These are phyloP conservation scores for Drosophila aff. DNA, from an alignment of 1,140 invertebrate species.

Conservation along the genomic window DNA sequence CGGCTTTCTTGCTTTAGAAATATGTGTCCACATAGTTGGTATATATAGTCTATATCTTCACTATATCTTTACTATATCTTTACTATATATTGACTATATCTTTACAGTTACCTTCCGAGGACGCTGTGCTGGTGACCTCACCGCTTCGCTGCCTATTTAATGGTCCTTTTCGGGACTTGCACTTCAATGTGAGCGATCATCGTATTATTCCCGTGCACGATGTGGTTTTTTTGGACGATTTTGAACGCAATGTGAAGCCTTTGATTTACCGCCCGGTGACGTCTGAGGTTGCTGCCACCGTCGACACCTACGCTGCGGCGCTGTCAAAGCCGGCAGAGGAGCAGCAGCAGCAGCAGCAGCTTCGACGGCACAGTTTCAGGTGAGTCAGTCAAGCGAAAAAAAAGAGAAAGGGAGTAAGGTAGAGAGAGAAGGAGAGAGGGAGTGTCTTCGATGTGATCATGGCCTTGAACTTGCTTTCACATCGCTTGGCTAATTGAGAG, in stretches of 20 bases:
- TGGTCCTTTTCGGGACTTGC: conserved; percentile 75
- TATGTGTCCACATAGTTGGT: background rate
- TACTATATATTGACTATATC: background rate
- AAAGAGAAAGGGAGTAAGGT: background rate
- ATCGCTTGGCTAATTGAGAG: conserved; percentile 11
- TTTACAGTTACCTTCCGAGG: conserved; percentile 68
- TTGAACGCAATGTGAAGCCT: conserved; percentile 71
- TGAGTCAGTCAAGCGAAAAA: conserved; percentile 45
- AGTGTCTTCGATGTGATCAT: conserved; percentile 15
- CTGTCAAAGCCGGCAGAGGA: conserved; percentile 15
- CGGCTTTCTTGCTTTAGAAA: background rate
- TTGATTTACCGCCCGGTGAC: conserved; percentile 76
- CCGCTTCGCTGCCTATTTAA: conserved; percentile 75
- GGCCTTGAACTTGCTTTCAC: conserved; percentile 65
- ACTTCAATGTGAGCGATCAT: conserved; percentile 70
- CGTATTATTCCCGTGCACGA: conserved; percentile 76
- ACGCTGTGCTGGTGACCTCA: conserved; percentile 52
- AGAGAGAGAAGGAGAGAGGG: background rate
- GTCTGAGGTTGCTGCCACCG: conserved; percentile 31
- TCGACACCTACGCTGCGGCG: conserved; percentile 5
- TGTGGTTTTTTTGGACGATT: conserved; percentile 79
- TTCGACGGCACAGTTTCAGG: conserved; percentile 35
- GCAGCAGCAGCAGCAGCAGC: conserved; percentile 14
- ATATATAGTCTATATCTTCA: too few relatives aligned
- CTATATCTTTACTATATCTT: background rate